These are phyloP conservation scores for Amblyjoppa proteus DNA, from an alignment of 2,888 invertebrate species.

Conservation along the genomic window DNA sequence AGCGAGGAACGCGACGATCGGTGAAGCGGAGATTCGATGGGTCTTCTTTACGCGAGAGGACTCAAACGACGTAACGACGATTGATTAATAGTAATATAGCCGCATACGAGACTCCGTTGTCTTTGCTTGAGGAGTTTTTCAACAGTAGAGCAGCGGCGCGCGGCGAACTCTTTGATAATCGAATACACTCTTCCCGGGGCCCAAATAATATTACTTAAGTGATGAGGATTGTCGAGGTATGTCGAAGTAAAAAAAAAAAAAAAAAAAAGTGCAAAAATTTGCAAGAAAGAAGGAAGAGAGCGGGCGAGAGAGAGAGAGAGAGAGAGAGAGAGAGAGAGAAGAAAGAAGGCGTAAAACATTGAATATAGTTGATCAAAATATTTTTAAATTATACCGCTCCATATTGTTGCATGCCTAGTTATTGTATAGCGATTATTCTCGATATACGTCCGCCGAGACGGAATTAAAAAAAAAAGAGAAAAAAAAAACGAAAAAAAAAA, in stretches of 20 bases:
- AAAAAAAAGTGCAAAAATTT: constrained; percentile 58
- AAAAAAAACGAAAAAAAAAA: constrained; percentile 37
- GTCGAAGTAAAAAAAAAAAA: constrained; percentile 56
- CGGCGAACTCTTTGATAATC: constrained; percentile 76
- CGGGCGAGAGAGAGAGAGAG: constrained; percentile 56
- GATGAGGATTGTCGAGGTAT: constrained; percentile 56
- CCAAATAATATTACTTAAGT: constrained; percentile 82
- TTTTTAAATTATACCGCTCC: constrained; percentile 81
- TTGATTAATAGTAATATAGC: constrained; percentile 53
- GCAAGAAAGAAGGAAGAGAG: constrained; percentile 34
- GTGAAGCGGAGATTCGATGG: not conserved
- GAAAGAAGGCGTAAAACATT: constrained; percentile 72
- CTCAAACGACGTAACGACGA: constrained; percentile 56
- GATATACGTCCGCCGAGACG: constrained; percentile 55
- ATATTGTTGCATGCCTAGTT: constrained; percentile 84
- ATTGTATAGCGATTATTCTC: constrained; percentile 76
- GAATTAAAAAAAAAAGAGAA: constrained; percentile 42
- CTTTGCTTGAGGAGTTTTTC: constrained; percentile 60
- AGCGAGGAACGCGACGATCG: constrained; percentile 50
- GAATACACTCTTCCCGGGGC: constrained; percentile 83
- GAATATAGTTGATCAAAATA: constrained; percentile 75
- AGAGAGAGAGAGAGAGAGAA: constrained; percentile 59
- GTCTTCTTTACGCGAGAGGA: constrained; percentile 34
- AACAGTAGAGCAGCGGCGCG: constrained; percentile 69
- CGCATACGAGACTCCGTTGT: constrained; percentile 31